Evolutionary conservation across 2,797 vertebrate species (phyloP), one percentile per base, ranked within the genome.

Genomic region (Lates japonicus): DNA sequence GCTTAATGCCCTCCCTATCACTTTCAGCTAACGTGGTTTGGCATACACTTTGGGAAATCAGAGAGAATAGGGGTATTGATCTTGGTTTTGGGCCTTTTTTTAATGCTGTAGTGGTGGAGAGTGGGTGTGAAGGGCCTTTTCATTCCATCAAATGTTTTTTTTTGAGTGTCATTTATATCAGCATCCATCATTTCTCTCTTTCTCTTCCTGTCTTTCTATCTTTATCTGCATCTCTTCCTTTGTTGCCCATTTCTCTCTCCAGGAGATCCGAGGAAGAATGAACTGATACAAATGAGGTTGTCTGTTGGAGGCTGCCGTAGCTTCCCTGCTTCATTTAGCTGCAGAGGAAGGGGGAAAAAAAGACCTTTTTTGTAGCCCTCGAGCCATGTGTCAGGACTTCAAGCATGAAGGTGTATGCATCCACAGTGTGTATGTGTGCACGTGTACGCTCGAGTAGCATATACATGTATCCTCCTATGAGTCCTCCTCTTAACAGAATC

Each of bases 41-140:
- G 83, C 81, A 91, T 84, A 85, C 87, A 87, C 84, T 89, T 80
- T 70, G 84, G 82, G 69, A 87, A 87, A 90, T 93, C 81, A 78
- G 70, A 83, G 66, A 76, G 68, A 88, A 88, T 75, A 48, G 60
- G 63, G 88, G 75, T 91, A 88, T 91, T 83, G 92, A 93, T 93
- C 82, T 66, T 29, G 60, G 44, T 81, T 85, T 84, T 83, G 70
- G 70, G 59, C 12, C 12, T 42, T 78, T 66, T 70, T 86, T 80
- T 87, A 78, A 88, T 84, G 76, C 71, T 75, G 54, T 66, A 60
- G 70, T 75, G 77, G 49, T 76, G 42, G 66, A 73, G 75, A 87
- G 85, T 84, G 81, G 80, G 73, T 55, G 83, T 87, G 70, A 85
- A 92, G 80, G 70, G 82, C 75, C 61, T 82, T 87, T 88, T 90